These are phyloP conservation scores for Pocota personata DNA, from an alignment of 2,888 invertebrate species.

Conservation along the genomic window DNA sequence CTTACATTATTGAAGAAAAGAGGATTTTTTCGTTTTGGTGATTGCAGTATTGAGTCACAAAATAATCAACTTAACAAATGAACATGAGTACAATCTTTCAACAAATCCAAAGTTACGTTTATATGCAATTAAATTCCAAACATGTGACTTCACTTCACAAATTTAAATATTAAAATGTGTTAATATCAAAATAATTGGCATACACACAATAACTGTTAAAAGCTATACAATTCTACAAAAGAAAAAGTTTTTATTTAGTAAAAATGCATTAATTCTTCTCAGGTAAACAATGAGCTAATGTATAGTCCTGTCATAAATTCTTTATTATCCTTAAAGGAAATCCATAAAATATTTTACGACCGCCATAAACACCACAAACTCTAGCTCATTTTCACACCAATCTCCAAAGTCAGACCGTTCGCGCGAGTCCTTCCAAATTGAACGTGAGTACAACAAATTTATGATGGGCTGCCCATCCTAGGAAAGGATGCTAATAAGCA, in stretches of 20 bases:
- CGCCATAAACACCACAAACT: conserved; percentile 54
- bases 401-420: background rate
- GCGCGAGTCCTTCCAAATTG: conserved; percentile 38
- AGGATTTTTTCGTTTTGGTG: too few species aligned
- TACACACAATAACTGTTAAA: conserved; percentile 49
- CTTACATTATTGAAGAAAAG: too few species aligned
- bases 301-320: conserved; percentile 68
- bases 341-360: conserved; percentile 72
- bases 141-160: too few species aligned
- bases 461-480: conserved; percentile 55
- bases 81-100: too few species aligned
- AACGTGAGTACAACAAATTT: conserved; percentile 60
- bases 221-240: conserved; percentile 7
- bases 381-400: conserved; percentile 17
- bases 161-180: background rate
- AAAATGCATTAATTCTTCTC: conserved; percentile 67
- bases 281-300: conserved; percentile 73
- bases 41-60: too few species aligned
- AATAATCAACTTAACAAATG: too few species aligned
- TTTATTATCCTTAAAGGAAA: conserved; percentile 73
- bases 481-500: conserved; percentile 70
- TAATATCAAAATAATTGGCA: conserved; percentile 39
- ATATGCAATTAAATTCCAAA: too few species aligned
- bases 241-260: conserved; percentile 53
- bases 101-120: too few species aligned